Base-by-base conservation (phyloP, 1,140 invertebrate species). In the Leptopilina boulardi region DNA sequence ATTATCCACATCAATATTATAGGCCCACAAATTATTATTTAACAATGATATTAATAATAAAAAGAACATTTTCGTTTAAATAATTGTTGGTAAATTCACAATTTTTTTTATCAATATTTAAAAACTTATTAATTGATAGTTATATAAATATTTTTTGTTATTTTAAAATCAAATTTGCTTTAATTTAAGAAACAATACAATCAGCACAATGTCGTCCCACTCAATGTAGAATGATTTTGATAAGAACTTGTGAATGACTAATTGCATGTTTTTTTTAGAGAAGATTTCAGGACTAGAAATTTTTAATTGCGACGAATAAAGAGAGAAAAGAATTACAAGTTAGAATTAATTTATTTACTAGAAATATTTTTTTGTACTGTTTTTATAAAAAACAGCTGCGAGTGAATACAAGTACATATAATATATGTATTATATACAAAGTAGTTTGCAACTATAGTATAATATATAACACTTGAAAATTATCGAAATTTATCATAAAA, bases 1-100 rank as follows among this genome's bases (percentile, higher is more conserved):
- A 73, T 78, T 78, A 54, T 80, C 30, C 3, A 70, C 26, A 51
- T 88, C 78, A 6, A 88, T 76, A 74, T 87, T 87, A 56, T 86
- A 87, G 5, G 77, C 77, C 15, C 21, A 26, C 10, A 70, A 23
- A n/a, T n/a, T 23, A 15, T n/a, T 23, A 66, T 15, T 13, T 0
- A 66, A 66, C 10, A 30, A 30, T 5, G 26, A 30, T 34, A 66
- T 26, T 4, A 66, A 66, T 15, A n/a, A 5, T 10, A 21, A 21
- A 18, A 2, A n/a, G n/a, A n/a, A 18, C 51, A 54, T 54, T n/a
- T n/a, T 66, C 26, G 15, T n/a, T n/a, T n/a, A n/a, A n/a, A 0
- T 30, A 2, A 26, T 21, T 13, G 13, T 59, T n/a, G n/a, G n/a
- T n/a, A n/a, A n/a, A 47, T n/a, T 47, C 42, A 47, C 34, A 38